Base-by-base conservation (phyloP, 2,888 invertebrate species). In the Eudasyphora cyanicolor region DNA sequence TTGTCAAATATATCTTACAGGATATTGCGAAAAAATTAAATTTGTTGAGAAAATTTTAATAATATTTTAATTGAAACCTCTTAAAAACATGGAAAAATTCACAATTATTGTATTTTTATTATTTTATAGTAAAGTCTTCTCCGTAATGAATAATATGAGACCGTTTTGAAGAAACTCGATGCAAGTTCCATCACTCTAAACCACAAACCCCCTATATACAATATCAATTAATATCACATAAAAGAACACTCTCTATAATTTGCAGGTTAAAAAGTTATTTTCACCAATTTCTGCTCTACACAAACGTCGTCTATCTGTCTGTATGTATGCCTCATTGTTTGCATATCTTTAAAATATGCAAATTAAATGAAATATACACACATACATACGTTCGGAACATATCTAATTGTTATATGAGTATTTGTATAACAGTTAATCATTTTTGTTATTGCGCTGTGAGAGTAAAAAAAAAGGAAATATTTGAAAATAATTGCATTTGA, bases 221-320 rank as follows among this genome's bases (percentile, higher is more conserved):
- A 54, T 54, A 54, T 54, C 54, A 54, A 54, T 54, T 54, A 54
- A 24, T 54, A 54, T 10, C 24, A 24, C 54, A 54, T 54, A 54
- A 54, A 54, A 24, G 54, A 54, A 21, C 21, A 54, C 10, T 8
- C n/a, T 24, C 24, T 54, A 21, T 54, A 54, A 54, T 54, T 54
- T 45, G 10, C 45, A n/a, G 7, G 14, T 45, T 45, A 45, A 45
- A 35, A 45, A 45, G n/a, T 45, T 14, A n/a, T n/a, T n/a, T n/a
- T n/a, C n/a, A n/a, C n/a, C n/a, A n/a, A n/a, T n/a, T 38, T 38
- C 10, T 38, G 12, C 10, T 54, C 24, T 54, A 54, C 4, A 24
- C 24, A 54, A 24, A 54, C 12, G 24, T 54, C n/a, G 45, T 45
- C n/a, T n/a, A n/a, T 38, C 12, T 38, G 38, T 38, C 24, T 54